A percentile compares a stretch with the other conserved stretches of the same genome.
Conservation (phyloP, 2,113 vertebrate species). For the Cheilinus undulatus region DNA sequence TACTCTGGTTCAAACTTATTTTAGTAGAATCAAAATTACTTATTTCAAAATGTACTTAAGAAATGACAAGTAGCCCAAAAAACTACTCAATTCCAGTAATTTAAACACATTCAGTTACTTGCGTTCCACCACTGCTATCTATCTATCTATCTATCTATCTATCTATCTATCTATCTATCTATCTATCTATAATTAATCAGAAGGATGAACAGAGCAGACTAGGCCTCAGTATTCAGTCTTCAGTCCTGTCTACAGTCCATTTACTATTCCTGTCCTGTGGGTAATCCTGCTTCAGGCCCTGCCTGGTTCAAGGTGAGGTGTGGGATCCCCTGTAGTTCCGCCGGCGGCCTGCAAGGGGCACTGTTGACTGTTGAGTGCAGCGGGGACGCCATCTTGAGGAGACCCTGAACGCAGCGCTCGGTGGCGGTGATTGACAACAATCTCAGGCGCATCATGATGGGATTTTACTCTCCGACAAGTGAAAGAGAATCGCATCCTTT, state of each 20-base stretch:
- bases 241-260: neutral
- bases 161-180: no score
- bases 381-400: conserved; percentile 83
- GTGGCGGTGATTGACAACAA: conserved; percentile 69
- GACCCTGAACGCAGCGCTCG: conserved; percentile 62
- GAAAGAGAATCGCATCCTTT: conserved; percentile 17
- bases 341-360: conserved; percentile 40
- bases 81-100: no score
- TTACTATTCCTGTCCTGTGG: neutral
- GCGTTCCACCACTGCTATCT: no score
- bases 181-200: neutral
- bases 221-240: neutral
- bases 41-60: no score
- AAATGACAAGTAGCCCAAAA: no score
- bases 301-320: neutral
- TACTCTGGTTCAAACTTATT: no score
- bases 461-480: conserved; percentile 62
- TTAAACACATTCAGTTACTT: no score
- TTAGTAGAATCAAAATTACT: no score
- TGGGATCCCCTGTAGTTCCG: conserved; percentile 45
- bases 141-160: no score
- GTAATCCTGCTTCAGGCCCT: neutral
- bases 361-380: conserved; percentile 48
- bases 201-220: neutral
- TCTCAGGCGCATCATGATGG: conserved; percentile 73